phyloP scores from a whole-genome alignment of 1,140 invertebrate species.

The Lepidurus arcticus region DNA sequence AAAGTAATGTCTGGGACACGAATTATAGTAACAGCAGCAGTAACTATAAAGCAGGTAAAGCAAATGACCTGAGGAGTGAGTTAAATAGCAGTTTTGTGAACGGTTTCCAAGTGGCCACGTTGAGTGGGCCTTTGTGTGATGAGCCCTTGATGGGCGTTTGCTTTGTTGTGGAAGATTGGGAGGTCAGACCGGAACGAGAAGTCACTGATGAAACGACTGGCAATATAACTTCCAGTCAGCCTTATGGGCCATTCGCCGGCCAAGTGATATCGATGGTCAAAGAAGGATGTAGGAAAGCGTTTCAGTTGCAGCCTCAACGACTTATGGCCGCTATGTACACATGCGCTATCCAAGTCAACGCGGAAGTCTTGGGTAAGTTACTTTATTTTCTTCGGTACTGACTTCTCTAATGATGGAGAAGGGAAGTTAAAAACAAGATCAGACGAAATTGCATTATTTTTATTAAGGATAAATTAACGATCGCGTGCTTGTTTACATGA shows the following conservation, averaged over 20 bases:
- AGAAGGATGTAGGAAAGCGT: constrained; percentile 79
- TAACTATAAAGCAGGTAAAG: constrained; percentile 29
- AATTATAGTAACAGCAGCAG: constrained; percentile 26
- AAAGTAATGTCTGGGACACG: constrained; percentile 1
- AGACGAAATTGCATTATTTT: constrained; percentile 35
- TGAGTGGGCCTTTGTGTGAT: constrained; percentile 86
- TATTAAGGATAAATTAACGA: constrained; percentile 30
- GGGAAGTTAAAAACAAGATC: constrained; percentile 31
- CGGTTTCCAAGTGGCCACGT: constrained; percentile 88
- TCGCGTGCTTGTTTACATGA: constrained; percentile 25
- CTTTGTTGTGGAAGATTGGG: constrained; percentile 80
- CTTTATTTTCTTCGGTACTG: constrained; percentile 31
- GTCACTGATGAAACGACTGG: constrained; percentile 12
- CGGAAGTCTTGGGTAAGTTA: constrained; percentile 83
- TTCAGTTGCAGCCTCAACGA: constrained; percentile 82
- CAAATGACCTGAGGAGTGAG: constrained; percentile 24
- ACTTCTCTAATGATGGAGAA: constrained; percentile 33
- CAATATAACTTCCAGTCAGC: constrained; percentile 36
- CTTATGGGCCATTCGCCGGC: constrained; percentile 58
- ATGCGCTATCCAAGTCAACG: constrained; percentile 85
- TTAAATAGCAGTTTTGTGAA: constrained; percentile 78
- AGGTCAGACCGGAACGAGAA: constrained; percentile 43
- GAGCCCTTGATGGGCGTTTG: constrained; percentile 93
- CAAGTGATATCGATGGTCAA: constrained; percentile 88
- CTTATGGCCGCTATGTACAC: constrained; percentile 95